A percentile compares a stretch with the other conserved stretches of the same genome.
These are phyloP conservation scores for Mustelus asterias DNA, from an alignment of 2,113 vertebrate genomes.

Conservation along the genomic window DNA sequence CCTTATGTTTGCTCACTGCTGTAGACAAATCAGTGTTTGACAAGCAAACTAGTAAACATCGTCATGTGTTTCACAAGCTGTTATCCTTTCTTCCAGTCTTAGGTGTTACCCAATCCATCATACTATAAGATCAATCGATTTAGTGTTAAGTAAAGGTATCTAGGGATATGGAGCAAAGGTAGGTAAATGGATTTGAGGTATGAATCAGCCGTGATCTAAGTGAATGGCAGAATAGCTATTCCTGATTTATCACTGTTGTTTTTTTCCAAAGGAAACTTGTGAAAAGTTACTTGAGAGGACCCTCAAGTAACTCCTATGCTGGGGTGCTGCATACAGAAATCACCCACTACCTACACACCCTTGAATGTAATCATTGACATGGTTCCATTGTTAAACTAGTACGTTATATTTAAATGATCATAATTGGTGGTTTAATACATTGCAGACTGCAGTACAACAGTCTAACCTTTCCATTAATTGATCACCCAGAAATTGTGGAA, in stretches of 20 bases:
- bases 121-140: background rate
- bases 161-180: background rate
- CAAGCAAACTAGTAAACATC: background rate
- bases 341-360: background rate
- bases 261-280: background rate
- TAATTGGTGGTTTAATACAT: background rate
- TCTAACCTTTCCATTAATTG: background rate
- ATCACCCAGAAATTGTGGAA: background rate
- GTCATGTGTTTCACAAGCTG: background rate
- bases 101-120: background rate
- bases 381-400: background rate
- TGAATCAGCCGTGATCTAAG: background rate
- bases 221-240: background rate
- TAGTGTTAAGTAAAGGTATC: background rate
- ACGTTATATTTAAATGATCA: background rate
- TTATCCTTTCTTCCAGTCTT: background rate
- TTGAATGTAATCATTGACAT: background rate
- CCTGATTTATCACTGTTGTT: background rate
- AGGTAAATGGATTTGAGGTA: background rate
- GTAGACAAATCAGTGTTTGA: background rate
- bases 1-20: background rate
- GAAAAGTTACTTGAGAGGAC: background rate
- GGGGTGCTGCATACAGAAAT: background rate
- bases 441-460: background rate
- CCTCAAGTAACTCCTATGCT: background rate